Evolutionary conservation across 1,140 invertebrate genomes (phyloP).

Genomic region (Sogatella furcifera): DNA sequence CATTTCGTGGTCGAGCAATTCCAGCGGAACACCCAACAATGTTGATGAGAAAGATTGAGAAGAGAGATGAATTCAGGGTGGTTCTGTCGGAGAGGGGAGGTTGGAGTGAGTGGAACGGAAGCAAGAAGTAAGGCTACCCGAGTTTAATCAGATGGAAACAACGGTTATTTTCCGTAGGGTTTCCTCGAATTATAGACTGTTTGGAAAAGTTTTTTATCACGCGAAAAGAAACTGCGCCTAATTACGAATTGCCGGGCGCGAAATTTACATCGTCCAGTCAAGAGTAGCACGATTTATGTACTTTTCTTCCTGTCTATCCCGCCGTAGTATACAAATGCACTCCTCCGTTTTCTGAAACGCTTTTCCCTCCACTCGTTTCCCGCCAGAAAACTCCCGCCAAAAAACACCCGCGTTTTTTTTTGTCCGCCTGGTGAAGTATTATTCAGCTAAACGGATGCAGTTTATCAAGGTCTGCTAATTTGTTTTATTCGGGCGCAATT

Average conservation of each 20-base stretch:
- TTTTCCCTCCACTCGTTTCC: not conserved
- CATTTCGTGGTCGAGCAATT: too few relatives aligned
- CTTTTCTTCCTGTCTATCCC: not conserved
- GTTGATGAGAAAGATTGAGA: too few relatives aligned
- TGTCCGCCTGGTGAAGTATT: not conserved
- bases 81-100: not conserved
- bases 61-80: too few relatives aligned
- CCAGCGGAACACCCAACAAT: too few relatives aligned
- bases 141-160: constrained; percentile 3
- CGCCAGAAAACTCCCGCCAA: too few relatives aligned
- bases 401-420: too few relatives aligned
- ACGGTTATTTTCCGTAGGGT: not conserved
- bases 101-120: not conserved
- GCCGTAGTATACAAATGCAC: not conserved
- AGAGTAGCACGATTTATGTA: constrained; percentile 6
- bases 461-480: not conserved
- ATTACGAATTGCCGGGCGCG: constrained; percentile 4
- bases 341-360: not conserved
- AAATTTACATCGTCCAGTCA: constrained; percentile 4
- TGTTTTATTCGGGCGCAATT: not conserved
- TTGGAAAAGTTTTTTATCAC: constrained; percentile 3
- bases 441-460: constrained; percentile 1
- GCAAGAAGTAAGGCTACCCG: not conserved
- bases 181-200: not conserved
- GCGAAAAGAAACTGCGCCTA: not conserved